Percentiles rank a stretch among this genome's conserved stretches.
Conservation (phyloP, 1,140 invertebrate genomes). For the Meloidogyne exigua region DNA sequence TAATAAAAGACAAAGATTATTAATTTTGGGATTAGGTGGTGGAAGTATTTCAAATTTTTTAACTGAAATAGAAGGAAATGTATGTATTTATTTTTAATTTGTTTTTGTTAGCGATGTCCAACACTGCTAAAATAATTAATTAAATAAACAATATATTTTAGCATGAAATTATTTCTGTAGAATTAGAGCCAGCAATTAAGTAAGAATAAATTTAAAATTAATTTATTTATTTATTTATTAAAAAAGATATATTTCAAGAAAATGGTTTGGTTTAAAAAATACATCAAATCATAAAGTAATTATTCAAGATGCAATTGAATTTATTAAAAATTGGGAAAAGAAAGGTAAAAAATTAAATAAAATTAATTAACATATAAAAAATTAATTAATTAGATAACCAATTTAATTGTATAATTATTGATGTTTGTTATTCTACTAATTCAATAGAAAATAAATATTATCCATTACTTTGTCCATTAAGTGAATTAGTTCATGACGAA, state of each 20-base stretch:
- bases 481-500: constrained; percentile 8
- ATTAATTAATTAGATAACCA: constrained; percentile 1
- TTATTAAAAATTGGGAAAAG: constrained; percentile 13
- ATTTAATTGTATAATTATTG: constrained; percentile 21
- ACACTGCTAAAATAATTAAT: no score
- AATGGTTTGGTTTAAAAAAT: constrained; percentile 21
- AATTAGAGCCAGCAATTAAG: constrained; percentile 21
- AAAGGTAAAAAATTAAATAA: constrained; percentile 19
- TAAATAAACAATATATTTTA: background rate
- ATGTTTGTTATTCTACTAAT: background rate
- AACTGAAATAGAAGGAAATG: background rate
- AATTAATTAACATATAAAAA: background rate
- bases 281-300: constrained; percentile 3
- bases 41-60: constrained; percentile 4
- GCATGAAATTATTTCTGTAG: constrained; percentile 15
- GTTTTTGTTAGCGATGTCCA: no score
- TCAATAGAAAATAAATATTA: background rate
- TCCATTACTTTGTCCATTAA: constrained; percentile 14
- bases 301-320: constrained; percentile 15
- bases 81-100: background rate
- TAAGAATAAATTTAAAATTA: background rate
- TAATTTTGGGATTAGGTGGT: constrained; percentile 17
- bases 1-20: background rate
- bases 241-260: constrained; percentile 15
- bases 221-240: background rate